phyloP scores from a whole-genome alignment of 2,888 invertebrate species.

The Dorcus parallelipipedus region DNA sequence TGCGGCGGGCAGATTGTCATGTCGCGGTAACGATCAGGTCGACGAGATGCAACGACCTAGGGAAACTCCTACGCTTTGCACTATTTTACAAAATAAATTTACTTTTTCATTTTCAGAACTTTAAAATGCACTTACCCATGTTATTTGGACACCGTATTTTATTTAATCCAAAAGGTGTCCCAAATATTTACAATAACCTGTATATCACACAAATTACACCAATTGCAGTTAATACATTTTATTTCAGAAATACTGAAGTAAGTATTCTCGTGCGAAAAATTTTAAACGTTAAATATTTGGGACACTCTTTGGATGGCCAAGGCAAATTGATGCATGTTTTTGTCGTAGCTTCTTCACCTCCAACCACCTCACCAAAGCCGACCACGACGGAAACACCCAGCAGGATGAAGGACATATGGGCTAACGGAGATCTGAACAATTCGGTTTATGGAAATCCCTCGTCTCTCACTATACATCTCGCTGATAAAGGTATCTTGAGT shows the following conservation, averaged over 20 bases:
- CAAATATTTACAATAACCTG: too few relatives aligned
- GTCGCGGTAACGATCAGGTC: slow-evolving; percentile 26
- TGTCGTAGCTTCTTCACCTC: slow-evolving; percentile 71
- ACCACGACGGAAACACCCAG: slow-evolving; percentile 62
- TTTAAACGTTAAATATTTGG: too few relatives aligned
- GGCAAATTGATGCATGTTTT: slow-evolving; percentile 35
- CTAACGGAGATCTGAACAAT: slow-evolving; percentile 54
- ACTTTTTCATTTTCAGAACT: too few relatives aligned
- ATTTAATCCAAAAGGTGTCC: too few relatives aligned
- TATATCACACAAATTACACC: too few relatives aligned
- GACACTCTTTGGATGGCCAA: neutral
- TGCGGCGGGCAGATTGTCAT: slow-evolving; percentile 36
- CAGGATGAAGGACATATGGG: slow-evolving; percentile 46
- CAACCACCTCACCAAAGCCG: slow-evolving; percentile 75
- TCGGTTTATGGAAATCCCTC: slow-evolving; percentile 62
- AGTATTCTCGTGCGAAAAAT: too few relatives aligned
- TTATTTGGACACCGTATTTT: too few relatives aligned
- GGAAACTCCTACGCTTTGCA: neutral
- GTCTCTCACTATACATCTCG: slow-evolving; percentile 59
- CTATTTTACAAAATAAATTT: too few relatives aligned
- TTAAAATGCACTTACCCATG: too few relatives aligned
- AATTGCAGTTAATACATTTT: too few relatives aligned
- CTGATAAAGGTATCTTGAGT: slow-evolving; percentile 53
- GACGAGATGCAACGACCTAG: slow-evolving; percentile 19
- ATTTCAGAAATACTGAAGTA: too few relatives aligned